Evolutionary conservation across 2,113 vertebrate genomes (phyloP).

Genomic region (Oryctolagus cuniculus): DNA sequence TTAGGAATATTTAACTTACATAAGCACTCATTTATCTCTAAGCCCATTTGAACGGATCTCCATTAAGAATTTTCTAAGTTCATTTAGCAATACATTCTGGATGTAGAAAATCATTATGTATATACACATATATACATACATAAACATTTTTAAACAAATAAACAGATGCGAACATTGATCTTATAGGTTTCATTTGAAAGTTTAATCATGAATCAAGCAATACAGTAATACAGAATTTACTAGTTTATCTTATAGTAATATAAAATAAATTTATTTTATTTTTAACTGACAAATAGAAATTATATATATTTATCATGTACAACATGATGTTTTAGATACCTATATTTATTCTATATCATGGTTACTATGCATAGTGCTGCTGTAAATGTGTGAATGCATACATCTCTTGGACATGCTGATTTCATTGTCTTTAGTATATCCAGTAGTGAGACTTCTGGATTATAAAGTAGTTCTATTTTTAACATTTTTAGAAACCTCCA

Average conservation of each 20-base stretch:
- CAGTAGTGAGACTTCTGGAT: too few species aligned
- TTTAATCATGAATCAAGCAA: background rate
- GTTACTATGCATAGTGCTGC: too few species aligned
- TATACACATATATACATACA: background rate
- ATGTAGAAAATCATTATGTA: background rate
- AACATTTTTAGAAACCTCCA: too few species aligned
- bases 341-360: too few species aligned
- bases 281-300: too few species aligned
- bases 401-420: too few species aligned
- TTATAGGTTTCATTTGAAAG: background rate
- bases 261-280: too few species aligned
- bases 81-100: background rate
- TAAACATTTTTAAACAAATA: background rate
- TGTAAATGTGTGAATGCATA: too few species aligned
- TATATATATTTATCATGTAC: too few species aligned
- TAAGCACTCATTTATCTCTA: background rate
- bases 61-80: background rate
- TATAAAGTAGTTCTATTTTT: too few species aligned
- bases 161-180: background rate
- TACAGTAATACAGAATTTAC: background rate
- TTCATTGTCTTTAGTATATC: too few species aligned
- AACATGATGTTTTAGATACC: too few species aligned
- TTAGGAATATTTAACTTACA: background rate
- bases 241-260: background rate
- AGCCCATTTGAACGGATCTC: background rate